Base-by-base conservation (phyloP, 2,113 vertebrate species). In the Melanostigma gelatinosum region DNA sequence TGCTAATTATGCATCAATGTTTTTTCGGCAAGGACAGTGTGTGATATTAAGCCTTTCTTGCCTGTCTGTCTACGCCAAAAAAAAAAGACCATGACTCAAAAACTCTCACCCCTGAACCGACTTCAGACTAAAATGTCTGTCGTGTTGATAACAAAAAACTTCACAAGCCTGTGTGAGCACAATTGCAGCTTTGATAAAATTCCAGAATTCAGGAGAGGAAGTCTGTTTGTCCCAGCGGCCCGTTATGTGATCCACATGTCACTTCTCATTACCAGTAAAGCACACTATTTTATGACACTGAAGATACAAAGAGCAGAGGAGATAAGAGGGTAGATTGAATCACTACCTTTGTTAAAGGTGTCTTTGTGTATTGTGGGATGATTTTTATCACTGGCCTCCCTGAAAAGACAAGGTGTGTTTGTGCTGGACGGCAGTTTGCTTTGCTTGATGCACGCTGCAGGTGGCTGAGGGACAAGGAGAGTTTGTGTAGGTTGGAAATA, bases 391-490 rank as follows among this genome's bases (percentile, higher is more conserved):
- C 79, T 22, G 66, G 68, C 75, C 85, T 87, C 70, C 62, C 85
- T 64, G 73, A 90, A 94, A 90, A 93, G 90, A 86, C 86, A 83
- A 86, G 88, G 80, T 92, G 87, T 91, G 91, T 87, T 90, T 91
- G 85, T 75, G 65, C 80, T 84, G 73, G 50, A 78, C 22, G 50
- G 55, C 90, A 92, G 88, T 91, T 84, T 84, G 78, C 82, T 62
- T 72, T 72, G 82, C 69, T 76, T 65, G 7, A 78, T 75, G 85
- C 71, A 68, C 79, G 55, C 84, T 83, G 81, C 87, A 91, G 92
- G 87, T 87, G 84, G 73, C 85, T 79, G 81, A 85, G 74, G 38
- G 57, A 65, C 63, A 70, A 73, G 10, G 54, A 80, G 61, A 70
- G 54, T 32, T n/a, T 82, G 68, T 82, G 68, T 46, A 52, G 15